Percentiles rank a stretch among this genome's conserved stretches.
These are phyloP conservation scores for Erythrocercus mccallii DNA, from an alignment of 2,113 vertebrate species.

Conservation along the genomic window DNA sequence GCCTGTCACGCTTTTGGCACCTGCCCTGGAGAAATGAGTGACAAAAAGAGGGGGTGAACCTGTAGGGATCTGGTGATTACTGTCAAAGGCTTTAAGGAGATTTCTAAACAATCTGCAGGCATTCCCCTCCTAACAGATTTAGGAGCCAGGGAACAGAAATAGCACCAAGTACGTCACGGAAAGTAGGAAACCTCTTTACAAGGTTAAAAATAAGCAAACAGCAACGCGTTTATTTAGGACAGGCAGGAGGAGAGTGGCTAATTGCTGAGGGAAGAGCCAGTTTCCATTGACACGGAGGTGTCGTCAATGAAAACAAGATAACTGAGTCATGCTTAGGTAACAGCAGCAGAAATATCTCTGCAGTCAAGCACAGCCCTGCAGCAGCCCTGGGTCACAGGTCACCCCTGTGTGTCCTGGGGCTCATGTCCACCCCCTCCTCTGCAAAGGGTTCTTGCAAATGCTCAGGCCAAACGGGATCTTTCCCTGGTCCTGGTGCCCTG, in stretches of 20 bases:
- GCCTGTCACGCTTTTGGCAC: neutral
- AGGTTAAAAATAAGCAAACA: constrained; percentile 49
- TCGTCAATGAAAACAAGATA: neutral
- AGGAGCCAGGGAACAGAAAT: constrained; percentile 7
- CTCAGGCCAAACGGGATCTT: fast-evolving
- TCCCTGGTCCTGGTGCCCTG: neutral
- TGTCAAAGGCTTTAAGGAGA: neutral
- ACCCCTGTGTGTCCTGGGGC: neutral
- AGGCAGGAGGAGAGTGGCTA: neutral
- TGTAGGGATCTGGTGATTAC: neutral
- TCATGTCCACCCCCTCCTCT: neutral
- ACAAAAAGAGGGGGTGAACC: neutral
- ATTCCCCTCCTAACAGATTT: constrained; percentile 6
- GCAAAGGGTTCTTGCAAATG: neutral
- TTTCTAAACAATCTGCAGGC: neutral
- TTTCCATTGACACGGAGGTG: neutral
- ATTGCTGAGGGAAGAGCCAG: constrained; percentile 23
- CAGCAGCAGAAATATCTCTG: neutral
- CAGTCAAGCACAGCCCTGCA: neutral
- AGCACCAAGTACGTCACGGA: neutral
- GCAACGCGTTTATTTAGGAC: neutral
- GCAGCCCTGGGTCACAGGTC: neutral
- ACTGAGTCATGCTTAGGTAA: constrained; percentile 43
- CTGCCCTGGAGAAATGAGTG: neutral
- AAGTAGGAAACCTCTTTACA: constrained; percentile 43